Conservation (phyloP, 1,140 invertebrate species). For the Euschistus heros region DNA sequence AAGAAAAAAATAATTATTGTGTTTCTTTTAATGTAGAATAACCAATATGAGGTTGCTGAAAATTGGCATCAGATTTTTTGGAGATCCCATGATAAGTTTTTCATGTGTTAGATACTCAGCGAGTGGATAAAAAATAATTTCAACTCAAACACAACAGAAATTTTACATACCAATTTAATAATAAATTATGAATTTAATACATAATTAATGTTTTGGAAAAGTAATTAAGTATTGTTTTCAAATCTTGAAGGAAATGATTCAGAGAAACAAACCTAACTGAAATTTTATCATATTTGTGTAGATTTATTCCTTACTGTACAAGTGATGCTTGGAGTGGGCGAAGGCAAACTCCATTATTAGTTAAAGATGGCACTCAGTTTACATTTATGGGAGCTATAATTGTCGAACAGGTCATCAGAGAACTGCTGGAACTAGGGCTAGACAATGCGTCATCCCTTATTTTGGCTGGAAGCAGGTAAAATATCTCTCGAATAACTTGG, state of each 20-base stretch:
- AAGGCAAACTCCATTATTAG: slow-evolving; percentile 32
- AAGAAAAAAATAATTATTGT: no score
- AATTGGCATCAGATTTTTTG: no score
- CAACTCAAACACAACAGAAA: no score
- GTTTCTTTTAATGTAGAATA: no score
- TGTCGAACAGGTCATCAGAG: slow-evolving; percentile 60
- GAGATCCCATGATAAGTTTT: no score
- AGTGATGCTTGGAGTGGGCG: slow-evolving; percentile 89
- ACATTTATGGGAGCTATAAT: slow-evolving; percentile 83
- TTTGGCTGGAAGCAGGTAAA: slow-evolving; percentile 63
- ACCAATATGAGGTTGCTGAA: no score
- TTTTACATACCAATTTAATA: no score
- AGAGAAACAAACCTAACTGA: background rate
- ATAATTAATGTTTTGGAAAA: no score
- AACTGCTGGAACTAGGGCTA: slow-evolving; percentile 52
- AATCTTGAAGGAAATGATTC: background rate
- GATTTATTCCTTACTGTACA: slow-evolving; percentile 83
- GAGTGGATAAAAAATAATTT: no score
- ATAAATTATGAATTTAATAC: no score
- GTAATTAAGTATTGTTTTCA: no score
- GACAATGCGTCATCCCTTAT: slow-evolving; percentile 50
- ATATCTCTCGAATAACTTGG: background rate
- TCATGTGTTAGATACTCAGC: no score
- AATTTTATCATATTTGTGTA: slow-evolving; percentile 33
- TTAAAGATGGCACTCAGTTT: slow-evolving; percentile 44